Evolutionary conservation across 2,888 invertebrate genomes (phyloP).

Genomic region (Agriopis marginaria): DNA sequence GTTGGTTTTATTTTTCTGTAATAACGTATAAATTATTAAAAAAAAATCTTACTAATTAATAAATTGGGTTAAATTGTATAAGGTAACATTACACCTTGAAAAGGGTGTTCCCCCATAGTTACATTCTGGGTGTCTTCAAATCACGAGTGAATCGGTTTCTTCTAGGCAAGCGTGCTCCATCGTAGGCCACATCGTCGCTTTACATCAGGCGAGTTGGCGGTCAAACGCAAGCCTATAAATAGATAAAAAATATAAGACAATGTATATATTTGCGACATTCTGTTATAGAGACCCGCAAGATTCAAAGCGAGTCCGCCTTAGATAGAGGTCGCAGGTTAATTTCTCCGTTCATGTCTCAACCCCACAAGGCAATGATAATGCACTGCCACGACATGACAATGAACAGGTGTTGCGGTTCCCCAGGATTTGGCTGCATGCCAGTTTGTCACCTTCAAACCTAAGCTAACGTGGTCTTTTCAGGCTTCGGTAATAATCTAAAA

Average conservation of each 20-base stretch:
- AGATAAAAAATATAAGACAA: too few species aligned
- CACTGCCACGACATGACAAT: constrained; percentile 14
- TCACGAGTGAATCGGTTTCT: too few species aligned
- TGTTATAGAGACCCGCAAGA: not conserved
- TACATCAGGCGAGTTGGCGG: too few species aligned
- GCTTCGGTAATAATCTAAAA: not conserved
- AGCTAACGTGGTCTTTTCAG: not conserved
- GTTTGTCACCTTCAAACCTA: not conserved
- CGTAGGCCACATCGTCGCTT: too few species aligned
- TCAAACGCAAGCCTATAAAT: too few species aligned
- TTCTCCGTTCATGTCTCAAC: not conserved
- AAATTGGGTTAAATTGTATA: too few species aligned
- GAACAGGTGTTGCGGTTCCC: constrained; percentile 30
- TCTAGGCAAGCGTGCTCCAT: too few species aligned
- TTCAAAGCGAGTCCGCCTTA: not conserved
- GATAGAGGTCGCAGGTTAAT: not conserved
- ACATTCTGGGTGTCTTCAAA: too few species aligned
- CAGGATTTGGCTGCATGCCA: constrained; percentile 22
- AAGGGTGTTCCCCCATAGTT: too few species aligned
- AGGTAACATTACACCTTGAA: too few species aligned
- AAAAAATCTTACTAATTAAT: too few species aligned
- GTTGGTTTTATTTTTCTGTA: not conserved
- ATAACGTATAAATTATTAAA: too few species aligned
- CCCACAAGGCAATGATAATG: constrained; percentile 10
- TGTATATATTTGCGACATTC: not conserved